Evolutionary conservation across 2,113 vertebrate species (phyloP), one percentile per base, ranked within the genome.

Genomic region (Neotragus moschatus): DNA sequence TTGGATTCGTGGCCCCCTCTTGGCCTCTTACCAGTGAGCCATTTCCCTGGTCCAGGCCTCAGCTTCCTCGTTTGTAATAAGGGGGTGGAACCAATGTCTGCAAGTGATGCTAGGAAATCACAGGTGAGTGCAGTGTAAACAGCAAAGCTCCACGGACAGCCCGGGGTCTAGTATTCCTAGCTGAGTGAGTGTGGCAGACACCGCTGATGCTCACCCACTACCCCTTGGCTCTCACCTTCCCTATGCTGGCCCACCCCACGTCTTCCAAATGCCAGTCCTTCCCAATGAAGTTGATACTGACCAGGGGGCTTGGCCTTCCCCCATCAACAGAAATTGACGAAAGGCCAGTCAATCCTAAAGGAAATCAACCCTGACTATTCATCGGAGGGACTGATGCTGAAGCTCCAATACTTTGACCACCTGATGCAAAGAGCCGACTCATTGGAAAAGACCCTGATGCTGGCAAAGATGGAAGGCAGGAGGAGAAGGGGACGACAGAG

Each of bases 181-280:
- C 16, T 2, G 4, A 45, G 51, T 53, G 73, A 39, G 9, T 2
- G 25, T 1, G 30, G 55, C 5, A 23, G 15, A 58, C 47, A 80
- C 30, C 3, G 1, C 10, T 25, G 49, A 19, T 2, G 19, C 49
- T 53, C 49, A 23, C 16, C 10, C 47, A 21, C 17, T 13, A 7
- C 53, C 33, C 49, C 19, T 12, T 3, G 58, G 75, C 36, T 36
- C 53, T 88, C 39, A 11, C 33, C 30, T 2, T 58, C 21, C 45
- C 43, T 60, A 0, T 2, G 49, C 23, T n/a, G 36, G n/a, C 30
- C 55, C 79, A 26, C 19, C 2, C 14, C 14, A 1, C 3, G 1
- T 21, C 61, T 77, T 82, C 75, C 5, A 21, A 51, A n/a, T 39
- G n/a, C 33, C 45, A 61, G 45, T 16, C 45, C n/a, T 15, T 45